Base-by-base conservation (phyloP, 2,888 invertebrate species). In the Myopa testacea region DNA sequence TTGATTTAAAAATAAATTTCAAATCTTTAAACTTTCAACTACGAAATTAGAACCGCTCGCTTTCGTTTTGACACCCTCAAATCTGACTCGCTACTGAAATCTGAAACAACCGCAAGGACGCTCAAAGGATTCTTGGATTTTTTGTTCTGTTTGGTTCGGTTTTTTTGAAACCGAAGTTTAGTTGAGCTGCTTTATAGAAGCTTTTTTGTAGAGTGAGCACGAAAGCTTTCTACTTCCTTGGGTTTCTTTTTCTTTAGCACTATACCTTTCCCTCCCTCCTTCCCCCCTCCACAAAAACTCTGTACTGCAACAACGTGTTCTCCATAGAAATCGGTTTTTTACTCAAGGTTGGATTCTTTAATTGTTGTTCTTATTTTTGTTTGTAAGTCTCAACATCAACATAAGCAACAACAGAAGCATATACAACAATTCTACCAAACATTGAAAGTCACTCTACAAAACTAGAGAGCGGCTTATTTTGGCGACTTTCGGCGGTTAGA, bases 1-100 rank as follows among this genome's bases (percentile, higher is more conserved):
- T 0, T 50, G 58, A 8, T 50, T 45, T 26, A 7, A 26, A 6
- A 14, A 26, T 50, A 63, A 37, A 19, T 19, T 50, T 50, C n/a
- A 34, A 62, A 1, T 26, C n/a, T 3, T 26, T 26, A 45, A 3
- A 50, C 2, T 55, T 1, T 34, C 7, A 40, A 10, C 6, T 67
- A 34, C 37, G 37, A 14, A 8, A 40, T 67, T 34, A 40, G 12
- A 67, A 65, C 67, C 34, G 37, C n/a, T 37, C 38, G n/a, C 19
- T 55, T 34, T n/a, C 52, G 60, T 69, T 40, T 19, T 60, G 37
- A 58, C 69, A 34, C 69, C n/a, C n/a, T 26, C 55, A 60, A 34
- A 75, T 60, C 34, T 68, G 58, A 75, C 69, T 75, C 69, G 75
- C n/a, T 69, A 75, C 75, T 75, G 50, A 75, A 40, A 60, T 37